Percentiles rank a stretch among this genome's conserved stretches.
These are phyloP conservation scores for Amorpha juglandis DNA, from an alignment of 2,888 invertebrate genomes.

Conservation along the genomic window DNA sequence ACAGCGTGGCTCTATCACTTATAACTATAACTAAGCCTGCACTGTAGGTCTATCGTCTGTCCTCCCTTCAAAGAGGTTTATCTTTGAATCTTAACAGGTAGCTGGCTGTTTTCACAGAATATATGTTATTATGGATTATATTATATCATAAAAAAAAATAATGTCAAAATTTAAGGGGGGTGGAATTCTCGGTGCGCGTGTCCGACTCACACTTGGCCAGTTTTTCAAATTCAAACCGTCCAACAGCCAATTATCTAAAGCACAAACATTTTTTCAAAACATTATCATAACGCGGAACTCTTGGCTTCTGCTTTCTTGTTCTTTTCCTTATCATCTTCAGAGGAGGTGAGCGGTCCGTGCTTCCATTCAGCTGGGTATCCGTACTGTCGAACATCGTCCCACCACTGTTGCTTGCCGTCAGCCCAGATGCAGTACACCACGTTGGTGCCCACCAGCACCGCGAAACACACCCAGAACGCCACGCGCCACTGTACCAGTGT, in stretches of 20 bases:
- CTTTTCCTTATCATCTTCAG: slow-evolving; percentile 65
- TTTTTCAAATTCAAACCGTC: neutral
- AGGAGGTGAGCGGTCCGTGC: slow-evolving; percentile 65
- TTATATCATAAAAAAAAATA: too few species aligned
- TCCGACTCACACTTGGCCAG: neutral
- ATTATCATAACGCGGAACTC: slow-evolving; percentile 15
- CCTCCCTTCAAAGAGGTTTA: too few species aligned
- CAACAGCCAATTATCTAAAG: neutral
- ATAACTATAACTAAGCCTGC: too few species aligned
- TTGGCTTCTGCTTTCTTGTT: slow-evolving; percentile 64
- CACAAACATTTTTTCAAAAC: neutral
- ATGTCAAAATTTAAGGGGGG: too few species aligned
- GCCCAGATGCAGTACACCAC: slow-evolving; percentile 87
- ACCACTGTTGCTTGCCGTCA: slow-evolving; percentile 88
- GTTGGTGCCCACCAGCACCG: slow-evolving; percentile 86
- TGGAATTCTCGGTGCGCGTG: too few species aligned
- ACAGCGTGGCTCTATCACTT: too few species aligned
- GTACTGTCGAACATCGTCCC: slow-evolving; percentile 86
- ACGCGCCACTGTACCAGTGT: slow-evolving; percentile 86
- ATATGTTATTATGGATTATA: too few species aligned
- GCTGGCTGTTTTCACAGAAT: too few species aligned
- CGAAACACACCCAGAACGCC: slow-evolving; percentile 90
- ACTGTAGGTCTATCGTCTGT: too few species aligned
- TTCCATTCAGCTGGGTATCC: slow-evolving; percentile 76
- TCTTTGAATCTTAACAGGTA: too few species aligned